Conservation (phyloP, 2,888 invertebrate genomes). For the Schizotus pectinicornis region DNA sequence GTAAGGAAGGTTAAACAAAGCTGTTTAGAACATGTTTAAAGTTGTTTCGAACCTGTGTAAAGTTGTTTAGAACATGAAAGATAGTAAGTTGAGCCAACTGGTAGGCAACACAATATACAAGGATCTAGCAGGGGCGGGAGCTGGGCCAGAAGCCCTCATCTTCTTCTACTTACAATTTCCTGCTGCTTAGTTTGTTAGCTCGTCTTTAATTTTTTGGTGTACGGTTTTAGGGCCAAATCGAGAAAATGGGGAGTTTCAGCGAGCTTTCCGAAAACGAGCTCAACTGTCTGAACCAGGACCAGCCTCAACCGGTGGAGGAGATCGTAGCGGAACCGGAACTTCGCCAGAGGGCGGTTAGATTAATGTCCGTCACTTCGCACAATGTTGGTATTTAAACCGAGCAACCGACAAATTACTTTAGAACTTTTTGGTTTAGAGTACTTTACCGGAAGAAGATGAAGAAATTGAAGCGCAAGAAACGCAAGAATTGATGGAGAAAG, state of each 20-base stretch:
- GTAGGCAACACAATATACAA: too few species aligned
- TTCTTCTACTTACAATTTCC: too few species aligned
- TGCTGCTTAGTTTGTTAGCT: too few species aligned
- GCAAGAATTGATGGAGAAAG: conserved; percentile 71
- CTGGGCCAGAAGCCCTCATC: too few species aligned
- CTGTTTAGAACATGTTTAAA: too few species aligned
- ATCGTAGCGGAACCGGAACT: conserved; percentile 39
- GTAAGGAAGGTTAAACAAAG: too few species aligned
- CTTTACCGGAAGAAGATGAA: conserved; percentile 53
- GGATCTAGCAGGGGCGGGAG: too few species aligned
- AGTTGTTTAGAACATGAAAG: too few species aligned
- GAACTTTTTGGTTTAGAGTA: conserved; percentile 36
- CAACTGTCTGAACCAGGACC: conserved; percentile 40
- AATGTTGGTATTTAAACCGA: conserved; percentile 39
- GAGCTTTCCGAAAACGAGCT: conserved; percentile 63
- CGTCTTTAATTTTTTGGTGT: background rate
- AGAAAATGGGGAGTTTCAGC: conserved; percentile 64
- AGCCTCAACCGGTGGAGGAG: conserved; percentile 49
- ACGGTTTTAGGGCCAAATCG: conserved; percentile 66
- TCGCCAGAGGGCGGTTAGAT: conserved; percentile 31
- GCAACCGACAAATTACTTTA: background rate
- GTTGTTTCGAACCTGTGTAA: too few species aligned
- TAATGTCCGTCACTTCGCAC: conserved; percentile 47
- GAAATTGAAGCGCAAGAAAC: conserved; percentile 65
- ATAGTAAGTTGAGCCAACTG: too few species aligned